phyloP scores from a whole-genome alignment of 2,797 vertebrate species.

The Enteromius paludinosus region DNA sequence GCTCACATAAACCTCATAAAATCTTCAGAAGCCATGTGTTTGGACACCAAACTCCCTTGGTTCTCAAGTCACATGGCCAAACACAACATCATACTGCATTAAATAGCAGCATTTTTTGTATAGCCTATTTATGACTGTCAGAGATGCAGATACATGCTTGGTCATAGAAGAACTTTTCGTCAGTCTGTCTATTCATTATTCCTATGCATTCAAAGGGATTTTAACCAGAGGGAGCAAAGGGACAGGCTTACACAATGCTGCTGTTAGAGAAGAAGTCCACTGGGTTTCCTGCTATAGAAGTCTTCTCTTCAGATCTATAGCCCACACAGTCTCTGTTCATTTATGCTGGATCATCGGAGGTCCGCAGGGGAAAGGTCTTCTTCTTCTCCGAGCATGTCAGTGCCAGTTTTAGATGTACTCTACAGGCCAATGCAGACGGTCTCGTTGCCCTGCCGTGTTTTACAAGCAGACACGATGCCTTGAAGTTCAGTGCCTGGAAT shows the following conservation, averaged over 20 bases:
- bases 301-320: constrained; percentile 22
- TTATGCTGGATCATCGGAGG: constrained; percentile 14
- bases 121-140: neutral
- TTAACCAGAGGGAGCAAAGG: neutral
- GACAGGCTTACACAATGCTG: constrained; percentile 12
- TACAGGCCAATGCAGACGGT: constrained; percentile 7
- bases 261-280: constrained; percentile 3
- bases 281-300: constrained; percentile 28
- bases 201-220: constrained; percentile 1
- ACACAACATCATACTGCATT: neutral
- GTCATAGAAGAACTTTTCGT: constrained; percentile 1
- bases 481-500: constrained; percentile 33
- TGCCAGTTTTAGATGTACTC: constrained; percentile 22
- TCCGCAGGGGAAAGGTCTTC: constrained; percentile 25
- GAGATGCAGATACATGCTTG: neutral
- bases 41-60: neutral
- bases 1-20: neutral
- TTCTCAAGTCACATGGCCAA: neutral
- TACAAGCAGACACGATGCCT: constrained; percentile 23
- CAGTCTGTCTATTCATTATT: neutral
- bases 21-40: neutral
- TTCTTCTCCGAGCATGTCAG: neutral
- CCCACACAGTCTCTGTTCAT: constrained; percentile 51
- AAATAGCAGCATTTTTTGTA: neutral
- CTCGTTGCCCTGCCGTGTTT: constrained; percentile 27